Base-by-base conservation (phyloP, 2,113 vertebrate species). In the Scomber japonicus region DNA sequence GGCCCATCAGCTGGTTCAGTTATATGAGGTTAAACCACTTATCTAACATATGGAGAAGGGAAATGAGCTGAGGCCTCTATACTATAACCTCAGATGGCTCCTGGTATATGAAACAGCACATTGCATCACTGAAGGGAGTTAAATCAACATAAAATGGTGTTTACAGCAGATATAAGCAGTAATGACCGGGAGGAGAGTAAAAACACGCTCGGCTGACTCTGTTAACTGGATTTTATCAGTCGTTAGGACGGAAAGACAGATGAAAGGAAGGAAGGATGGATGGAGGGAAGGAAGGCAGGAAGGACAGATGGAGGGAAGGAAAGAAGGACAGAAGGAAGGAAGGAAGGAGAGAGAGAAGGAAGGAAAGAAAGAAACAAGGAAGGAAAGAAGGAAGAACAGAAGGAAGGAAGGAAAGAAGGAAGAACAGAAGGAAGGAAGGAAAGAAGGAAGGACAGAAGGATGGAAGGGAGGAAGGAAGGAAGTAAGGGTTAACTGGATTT, bases 21-120 rank as follows among this genome's bases (percentile, higher is more conserved):
- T 75, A 77, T 57, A 75, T 14, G 45, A 80, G 82, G 75, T 77
- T 92, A 94, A 94, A 93, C 88, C 90, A 88, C 90, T 93, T 93
- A 93, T 85, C 86, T 45, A 27, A 86, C 91, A 92, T 87, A 91
- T 89, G 86, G 89, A 73, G 80, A 50, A 44, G 48, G 86, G 89
- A 75, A 81, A 50, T 31, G 48, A 59, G 48, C 16, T 14, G 30
- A 53, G 35, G 9, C 46, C n/a, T 50, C n/a, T 48, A 56, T 9
- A 17, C 5, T 27, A 27, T 27, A 40, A 75, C 82, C 59, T 84
- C 75, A 71, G 55, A 78, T 64, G 83, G 71, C 83, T 81, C 27
- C 5, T 80, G 75, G 65, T 17, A 78, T 17, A 78, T 54, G 74
- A 81, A 78, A 72, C 71, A 24, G 74, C 69, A 79, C 67, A 69